Evolutionary conservation across 2,113 vertebrate genomes (phyloP), one percentile per base, ranked within the genome.

Genomic region (Entelurus aequoreus): DNA sequence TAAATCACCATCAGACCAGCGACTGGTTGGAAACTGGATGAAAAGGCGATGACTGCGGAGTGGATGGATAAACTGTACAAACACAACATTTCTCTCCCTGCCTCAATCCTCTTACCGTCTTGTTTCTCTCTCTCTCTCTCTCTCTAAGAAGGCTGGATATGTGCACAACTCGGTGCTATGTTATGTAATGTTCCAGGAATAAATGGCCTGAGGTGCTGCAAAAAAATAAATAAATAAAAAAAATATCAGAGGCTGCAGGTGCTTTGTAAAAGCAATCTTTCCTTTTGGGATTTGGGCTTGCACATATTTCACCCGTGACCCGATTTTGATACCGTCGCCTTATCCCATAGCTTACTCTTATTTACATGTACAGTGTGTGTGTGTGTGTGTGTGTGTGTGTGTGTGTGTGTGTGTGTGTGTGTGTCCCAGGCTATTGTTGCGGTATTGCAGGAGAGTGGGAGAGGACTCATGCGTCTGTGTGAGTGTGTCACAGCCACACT

Each of bases 151-250:
- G 69, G 21, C 64, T 66, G 75, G 62, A 52, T 76, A 62, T 59
- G 62, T 65, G 55, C 65, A 38, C 63, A 76, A 56, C 78, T 71
- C 77, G 78, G 77, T 63, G 63, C 70, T 48, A 57, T 0, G 10
- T 88, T 87, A 80, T 60, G 66, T 76, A 86, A 87, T 1, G 0
- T 65, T 82, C 79, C 80, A 74, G 65, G 69, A 88, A 84, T 78
- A 85, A 81, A 82, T 73, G 73, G 52, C 68, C 68, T 0, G 61
- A 69, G 75, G 78, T 74, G 66, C 42, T 57, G 62, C 74, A 62
- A 72, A 57, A 70, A 75, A 70, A 75, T 19, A 19, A 19, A 19
- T 19, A 77, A 28, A 28, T 74, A 63, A 73, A 59, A 71, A 74
- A 77, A 74, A 19, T 67, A 61, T 54, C 60, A 65, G 37, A 60